A percentile compares a stretch with the other conserved stretches of the same genome.
phyloP scores from a whole-genome alignment of 1,140 invertebrate species.

The Sarcophaga bullata region DNA sequence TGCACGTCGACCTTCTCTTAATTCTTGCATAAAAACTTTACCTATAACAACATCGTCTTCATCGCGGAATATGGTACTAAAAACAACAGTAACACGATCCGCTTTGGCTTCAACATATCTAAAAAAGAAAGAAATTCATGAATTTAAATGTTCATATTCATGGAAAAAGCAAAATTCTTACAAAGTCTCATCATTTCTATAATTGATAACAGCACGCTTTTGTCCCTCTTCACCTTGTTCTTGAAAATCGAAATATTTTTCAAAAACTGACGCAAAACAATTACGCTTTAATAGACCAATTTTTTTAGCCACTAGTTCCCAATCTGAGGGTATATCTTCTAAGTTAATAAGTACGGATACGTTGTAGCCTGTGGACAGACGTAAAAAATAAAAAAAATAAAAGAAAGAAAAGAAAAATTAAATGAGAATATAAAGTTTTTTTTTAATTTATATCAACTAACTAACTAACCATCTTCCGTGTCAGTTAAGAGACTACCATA shows the following conservation, averaged over 20 bases:
- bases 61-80: conserved; percentile 98
- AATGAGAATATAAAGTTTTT: not conserved
- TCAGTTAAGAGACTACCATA: conserved; percentile 85
- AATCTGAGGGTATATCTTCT: conserved; percentile 90
- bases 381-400: not conserved
- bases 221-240: conserved; percentile 89
- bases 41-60: conserved; percentile 98
- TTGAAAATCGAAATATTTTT: conserved; percentile 99
- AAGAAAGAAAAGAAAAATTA: no score
- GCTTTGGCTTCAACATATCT: conserved; percentile 97
- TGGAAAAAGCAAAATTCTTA: conserved; percentile 69
- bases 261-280: conserved; percentile 99
- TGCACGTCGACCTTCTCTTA: conserved; percentile 96
- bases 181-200: conserved; percentile 99
- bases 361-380: conserved; percentile 82
- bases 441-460: not conserved
- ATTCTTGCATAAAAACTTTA: conserved; percentile 99
- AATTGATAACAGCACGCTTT: conserved; percentile 97
- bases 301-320: conserved; percentile 89
- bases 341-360: conserved; percentile 94
- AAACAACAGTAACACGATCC: conserved; percentile 98
- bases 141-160: not conserved
- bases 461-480: conserved; percentile 80
- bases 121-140: conserved; percentile 48
- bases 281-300: conserved; percentile 96